Base-by-base conservation (phyloP, 2,113 vertebrate species). In the Orientallactaga bullata region DNA sequence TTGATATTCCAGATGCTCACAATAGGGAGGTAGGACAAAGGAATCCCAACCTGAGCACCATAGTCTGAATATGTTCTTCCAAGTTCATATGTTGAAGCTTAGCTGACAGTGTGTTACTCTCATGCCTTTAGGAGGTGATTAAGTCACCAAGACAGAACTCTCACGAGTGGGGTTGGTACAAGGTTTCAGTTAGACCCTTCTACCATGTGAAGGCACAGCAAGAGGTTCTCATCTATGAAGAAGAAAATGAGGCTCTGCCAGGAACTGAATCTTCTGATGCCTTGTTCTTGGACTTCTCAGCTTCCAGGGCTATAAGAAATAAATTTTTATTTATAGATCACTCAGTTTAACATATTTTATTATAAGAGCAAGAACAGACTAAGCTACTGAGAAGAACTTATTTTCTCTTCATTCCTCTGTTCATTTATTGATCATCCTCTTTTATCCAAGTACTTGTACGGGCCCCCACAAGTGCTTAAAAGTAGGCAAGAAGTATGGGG, bases 361-460 rank as follows among this genome's bases (percentile, higher is more conserved):
- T 81, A 51, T 26, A 69, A 77, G 63, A 81, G 30, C 35, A 76
- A 37, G 69, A 76, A 65, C 26, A n/a, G 77, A 60, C 20, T 1
- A 84, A 68, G 60, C 81, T 18, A 81, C 18, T 30, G n/a, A 81
- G 32, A 47, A 69, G 39, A 81, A 63, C 30, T 51, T 24, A 21
- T 61, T 88, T 90, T 85, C 61, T 84, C 15, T 91, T 55, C 26
- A 9, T 73, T 84, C 35, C 23, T 39, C 9, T 74, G 69, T 58
- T 47, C 32, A 74, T 47, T 89, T 32, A 11, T 16, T 76, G 90
- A 72, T 42, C 6, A 51, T 80, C 80, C 35, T 86, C 26, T 35
- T 92, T 89, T 85, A 88, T 20, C 39, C 0, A 17, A 35, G 28
- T 82, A 47, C 90, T 78, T 88, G 65, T 81, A 37, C n/a, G 69